A percentile compares a stretch with the other conserved stretches of the same genome.
These are phyloP conservation scores for Hypocryptadius cinnamomeus DNA, from an alignment of 2,113 vertebrate genomes.

Conservation along the genomic window DNA sequence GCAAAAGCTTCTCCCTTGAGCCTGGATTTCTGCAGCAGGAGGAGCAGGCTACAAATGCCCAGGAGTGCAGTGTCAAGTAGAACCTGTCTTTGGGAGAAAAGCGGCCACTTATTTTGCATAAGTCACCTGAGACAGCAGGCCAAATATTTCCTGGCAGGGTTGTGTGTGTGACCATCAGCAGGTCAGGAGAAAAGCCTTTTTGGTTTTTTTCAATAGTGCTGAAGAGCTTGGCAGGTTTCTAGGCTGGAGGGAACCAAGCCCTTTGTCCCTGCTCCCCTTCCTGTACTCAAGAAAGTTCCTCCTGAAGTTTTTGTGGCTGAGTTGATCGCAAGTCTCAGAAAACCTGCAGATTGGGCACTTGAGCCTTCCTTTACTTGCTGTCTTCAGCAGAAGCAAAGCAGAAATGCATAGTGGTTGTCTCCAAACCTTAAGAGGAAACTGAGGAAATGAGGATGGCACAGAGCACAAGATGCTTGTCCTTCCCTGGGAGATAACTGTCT, in stretches of 20 bases:
- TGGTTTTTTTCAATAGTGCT: background rate
- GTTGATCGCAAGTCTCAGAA: background rate
- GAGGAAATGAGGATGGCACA: background rate
- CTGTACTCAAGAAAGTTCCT: background rate
- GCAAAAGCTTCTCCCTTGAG: background rate
- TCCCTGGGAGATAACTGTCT: background rate
- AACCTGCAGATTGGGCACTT: background rate
- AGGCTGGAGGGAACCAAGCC: background rate
- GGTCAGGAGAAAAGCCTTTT: background rate
- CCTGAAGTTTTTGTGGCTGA: background rate
- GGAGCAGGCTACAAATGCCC: background rate
- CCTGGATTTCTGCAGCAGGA: background rate
- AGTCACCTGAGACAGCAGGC: background rate
- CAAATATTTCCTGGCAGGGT: background rate
- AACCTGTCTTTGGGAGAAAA: background rate
- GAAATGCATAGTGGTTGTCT: background rate
- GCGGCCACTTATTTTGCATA: background rate
- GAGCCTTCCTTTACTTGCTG: background rate
- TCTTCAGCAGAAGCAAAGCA: background rate
- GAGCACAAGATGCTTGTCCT: background rate
- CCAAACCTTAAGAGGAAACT: background rate
- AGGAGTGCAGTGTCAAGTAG: background rate
- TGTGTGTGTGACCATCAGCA: background rate
- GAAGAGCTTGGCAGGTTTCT: background rate
- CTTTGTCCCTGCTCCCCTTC: background rate